Base-by-base conservation (phyloP, 2,888 invertebrate genomes). In the Frankliniella intonsa region DNA sequence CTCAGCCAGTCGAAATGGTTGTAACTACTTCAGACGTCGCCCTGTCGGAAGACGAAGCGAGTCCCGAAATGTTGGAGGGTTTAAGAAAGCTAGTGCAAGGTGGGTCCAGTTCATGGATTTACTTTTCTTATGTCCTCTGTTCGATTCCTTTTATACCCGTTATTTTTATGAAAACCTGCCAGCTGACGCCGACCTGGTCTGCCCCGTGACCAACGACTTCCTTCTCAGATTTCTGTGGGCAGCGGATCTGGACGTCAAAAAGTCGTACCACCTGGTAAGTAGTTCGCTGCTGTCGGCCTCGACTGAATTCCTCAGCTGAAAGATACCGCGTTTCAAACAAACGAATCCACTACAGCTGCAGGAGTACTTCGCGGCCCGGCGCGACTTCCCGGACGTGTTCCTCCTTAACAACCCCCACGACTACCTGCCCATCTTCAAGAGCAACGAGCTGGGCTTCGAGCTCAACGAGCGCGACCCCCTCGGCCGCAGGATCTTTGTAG, bases 401-500 rank as follows among this genome's bases (percentile, higher is more conserved):
- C 69, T 83, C 12, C 82, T 83, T 38, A 81, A 83, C 81, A 79
- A 81, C 79, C 84, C 85, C 12, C 76, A 83, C 22, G 49, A 80
- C 2, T 83, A 84, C 50, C 12, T 83, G 7, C 51, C 81, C 27
- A 81, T 82, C 9, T 82, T 84, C 17, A 50, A 82, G 19, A 82
- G 84, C 22, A 65, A 82, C 25, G 84, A 85, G 69, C 83, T 84
- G 25, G 84, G 85, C 10, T 83, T 83, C 82, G 83, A 83, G 83
- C 83, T 85, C 22, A 84, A 83, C 14, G 83, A 84, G 17, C 51
- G 83, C 11, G 86, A 86, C 81, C 76, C 82, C 49, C 79, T 51
- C 51, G 85, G 85, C n/a, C 82, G 85, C 50, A 81, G 84, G 25
- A 84, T 85, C 10, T 82, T 85, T 51, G 84, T 85, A n/a, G 83